Evolutionary conservation across 1,140 invertebrate genomes (phyloP), one percentile per base, ranked within the genome.

Genomic region (Apis cerana): DNA sequence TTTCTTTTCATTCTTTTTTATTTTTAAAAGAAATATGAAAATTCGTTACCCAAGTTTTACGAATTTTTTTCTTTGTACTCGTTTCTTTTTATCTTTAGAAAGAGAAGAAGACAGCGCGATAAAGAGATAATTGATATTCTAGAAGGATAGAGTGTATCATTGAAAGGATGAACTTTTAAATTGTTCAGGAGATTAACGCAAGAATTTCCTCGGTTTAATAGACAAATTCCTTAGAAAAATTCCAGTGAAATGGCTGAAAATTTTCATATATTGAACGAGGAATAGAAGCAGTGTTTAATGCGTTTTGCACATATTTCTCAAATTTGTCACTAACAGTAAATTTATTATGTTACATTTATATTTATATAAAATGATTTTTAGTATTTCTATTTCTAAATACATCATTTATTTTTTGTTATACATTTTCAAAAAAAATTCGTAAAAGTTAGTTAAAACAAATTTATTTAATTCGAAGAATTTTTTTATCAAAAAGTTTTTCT

Each of bases 181-280:
- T 15, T 33, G 11, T 27, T 2, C 69, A 23, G 69, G 17, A 70
- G 48, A 27, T 72, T 58, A 56, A 72, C 27, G 2, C n/a, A 13
- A 58, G 54, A 59, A 43, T 59, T 77, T 65, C 62, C 10, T 4
- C 50, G 33, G n/a, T 67, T 68, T 77, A 65, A 56, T 43, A 50
- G 65, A 10, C 1, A n/a, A 67, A 68, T 67, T 43, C 75, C 52
- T 11, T 27, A 3, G 27, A 33, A n/a, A 76, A 52, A 56, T 77
- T 67, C n/a, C 58, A 11, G 43, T 13, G 59, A 43, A 67, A 77
- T 15, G 27, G 50, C 21, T 27, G 27, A 19, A 54, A 19, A 27
- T 54, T 54, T 56, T 77, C 52, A 43, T 27, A 77, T 77, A 11
- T 23, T 23, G 7, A 61, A 21, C 5, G 50, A 19, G 19, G 19